phyloP scores from a whole-genome alignment of 2,113 vertebrate species.

The Origma solitaria region DNA sequence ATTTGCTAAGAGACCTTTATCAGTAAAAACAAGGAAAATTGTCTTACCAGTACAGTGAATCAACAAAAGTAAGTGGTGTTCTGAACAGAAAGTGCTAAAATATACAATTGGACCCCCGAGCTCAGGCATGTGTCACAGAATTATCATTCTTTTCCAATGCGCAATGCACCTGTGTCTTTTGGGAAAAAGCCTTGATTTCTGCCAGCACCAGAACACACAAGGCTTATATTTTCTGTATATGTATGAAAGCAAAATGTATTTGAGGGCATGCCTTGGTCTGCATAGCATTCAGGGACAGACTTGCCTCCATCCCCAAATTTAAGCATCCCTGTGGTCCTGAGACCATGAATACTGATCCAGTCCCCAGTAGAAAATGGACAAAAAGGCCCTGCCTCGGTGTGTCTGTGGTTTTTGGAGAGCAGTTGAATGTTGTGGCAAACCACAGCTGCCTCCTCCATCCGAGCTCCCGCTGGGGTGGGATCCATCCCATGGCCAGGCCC shows the following conservation, averaged over 20 bases:
- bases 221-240: background rate
- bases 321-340: rapidly evolving
- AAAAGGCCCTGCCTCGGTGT: background rate
- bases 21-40: background rate
- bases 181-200: background rate
- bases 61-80: background rate
- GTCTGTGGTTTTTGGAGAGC: background rate
- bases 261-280: background rate
- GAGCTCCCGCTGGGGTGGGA: background rate
- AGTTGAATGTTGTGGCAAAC: background rate
- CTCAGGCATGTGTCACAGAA: background rate
- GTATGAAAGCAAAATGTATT: background rate
- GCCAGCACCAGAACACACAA: background rate
- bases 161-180: background rate
- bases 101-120: background rate
- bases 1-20: background rate
- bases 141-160: background rate
- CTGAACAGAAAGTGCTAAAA: background rate
- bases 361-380: background rate
- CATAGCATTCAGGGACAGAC: background rate
- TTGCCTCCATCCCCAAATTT: background rate
- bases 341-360: background rate
- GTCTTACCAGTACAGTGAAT: background rate
- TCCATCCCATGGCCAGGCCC: background rate
- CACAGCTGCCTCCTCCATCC: background rate